Evolutionary conservation across 2,113 vertebrate species (phyloP).

Genomic region (Syrrhaptes paradoxus): DNA sequence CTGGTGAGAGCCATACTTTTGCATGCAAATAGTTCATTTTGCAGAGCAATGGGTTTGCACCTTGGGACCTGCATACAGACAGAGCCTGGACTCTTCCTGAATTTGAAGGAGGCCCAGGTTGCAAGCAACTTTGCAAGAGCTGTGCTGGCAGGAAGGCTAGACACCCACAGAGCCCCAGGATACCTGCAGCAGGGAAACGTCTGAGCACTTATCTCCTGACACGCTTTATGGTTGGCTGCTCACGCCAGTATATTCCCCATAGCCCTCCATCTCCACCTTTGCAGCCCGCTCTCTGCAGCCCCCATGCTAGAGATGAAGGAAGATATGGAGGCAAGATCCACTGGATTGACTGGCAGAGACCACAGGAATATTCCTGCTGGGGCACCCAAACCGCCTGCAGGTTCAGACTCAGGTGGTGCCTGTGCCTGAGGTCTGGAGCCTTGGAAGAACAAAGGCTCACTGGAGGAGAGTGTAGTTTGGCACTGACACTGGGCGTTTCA

Average conservation of each 20-base stretch:
- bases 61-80: neutral
- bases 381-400: neutral
- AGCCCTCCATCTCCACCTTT: neutral
- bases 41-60: neutral
- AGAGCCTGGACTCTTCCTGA: neutral
- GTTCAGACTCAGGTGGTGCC: neutral
- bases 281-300: neutral
- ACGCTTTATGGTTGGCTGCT: too few relatives aligned
- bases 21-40: neutral
- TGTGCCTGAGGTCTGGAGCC: neutral
- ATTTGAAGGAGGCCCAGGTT: neutral
- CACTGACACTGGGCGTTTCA: neutral
- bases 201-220: neutral
- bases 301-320: neutral
- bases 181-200: fast-evolving
- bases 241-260: neutral
- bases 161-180: neutral
- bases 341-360: neutral
- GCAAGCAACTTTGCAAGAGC: neutral
- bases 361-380: neutral
- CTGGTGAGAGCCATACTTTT: neutral
- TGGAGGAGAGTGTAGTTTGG: neutral
- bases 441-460: neutral
- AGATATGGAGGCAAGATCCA: neutral
- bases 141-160: neutral